Evolutionary conservation across 2,113 vertebrate species (phyloP), one percentile per base, ranked within the genome.

Genomic region (Mesitornis unicolor): DNA sequence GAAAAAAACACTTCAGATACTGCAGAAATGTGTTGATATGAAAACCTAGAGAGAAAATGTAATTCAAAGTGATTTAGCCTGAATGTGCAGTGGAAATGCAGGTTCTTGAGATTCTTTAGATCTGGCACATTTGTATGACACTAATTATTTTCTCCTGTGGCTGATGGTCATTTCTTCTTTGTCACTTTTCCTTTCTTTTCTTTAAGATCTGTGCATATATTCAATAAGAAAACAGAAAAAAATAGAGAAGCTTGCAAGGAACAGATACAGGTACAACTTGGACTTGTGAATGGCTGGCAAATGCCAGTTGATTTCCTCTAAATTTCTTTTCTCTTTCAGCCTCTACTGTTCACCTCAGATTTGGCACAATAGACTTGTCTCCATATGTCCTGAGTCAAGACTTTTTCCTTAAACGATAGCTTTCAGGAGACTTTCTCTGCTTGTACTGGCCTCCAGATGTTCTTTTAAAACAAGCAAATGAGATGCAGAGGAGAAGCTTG

Each of bases 371-470:
- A 83, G 61, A 64, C 33, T 57, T 36, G 42, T 42, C 26, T 78
- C 36, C 16, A 0, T n/a, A 25, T 9, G 22, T 38, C 36, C 18
- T 0, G 0, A 67, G 31, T 7, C 42, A 82, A 85, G 61, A 53
- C 2, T 75, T 78, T 13, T 51, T 85, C 70, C 42, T 85, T 54
- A 75, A 88, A 57, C 0, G 10, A 36, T 5, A 90, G 8, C 29
- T 82, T 43, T 60, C 65, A 43, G 20, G 31, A 61, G 40, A 65
- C 10, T 40, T 82, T 45, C 38, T 64, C 3, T 47, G n/a, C 31
- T 43, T n/a, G 4, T 16, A 56, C 59, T 74, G 78, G 43, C 26
- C 11, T 64, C 50, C 69, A 65, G 64, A 47, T 47, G 35, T 36
- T 84, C 48, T 71, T 68, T 47, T 19, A 31, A 20, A 64, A 54